phyloP scores from a whole-genome alignment of 2,888 invertebrate species.

The Athetis lepigone region DNA sequence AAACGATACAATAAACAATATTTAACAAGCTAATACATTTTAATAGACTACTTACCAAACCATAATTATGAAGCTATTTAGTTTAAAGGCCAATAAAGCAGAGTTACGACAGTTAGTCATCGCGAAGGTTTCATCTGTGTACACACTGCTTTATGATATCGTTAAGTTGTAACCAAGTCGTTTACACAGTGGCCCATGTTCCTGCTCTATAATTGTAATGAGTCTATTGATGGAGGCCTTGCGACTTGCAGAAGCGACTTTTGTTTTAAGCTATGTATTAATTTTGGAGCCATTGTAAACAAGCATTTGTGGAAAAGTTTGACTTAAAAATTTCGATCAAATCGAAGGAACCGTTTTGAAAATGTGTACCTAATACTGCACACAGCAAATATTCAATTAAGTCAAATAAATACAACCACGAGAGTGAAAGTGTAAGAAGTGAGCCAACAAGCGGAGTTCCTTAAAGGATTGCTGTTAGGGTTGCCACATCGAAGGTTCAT shows the following conservation, averaged over 20 bases:
- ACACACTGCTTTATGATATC: slow-evolving; percentile 34
- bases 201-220: not conserved
- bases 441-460: slow-evolving; percentile 46
- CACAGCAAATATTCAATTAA: slow-evolving; percentile 60
- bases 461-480: slow-evolving; percentile 51
- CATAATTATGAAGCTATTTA: slow-evolving; percentile 39
- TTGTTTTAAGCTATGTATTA: too few relatives aligned
- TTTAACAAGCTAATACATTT: slow-evolving; percentile 4
- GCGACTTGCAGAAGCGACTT: too few relatives aligned
- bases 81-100: slow-evolving; percentile 31
- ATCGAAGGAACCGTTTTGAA: not conserved
- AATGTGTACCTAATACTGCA: slow-evolving; percentile 17
- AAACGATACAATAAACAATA: not conserved
- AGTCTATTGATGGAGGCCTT: not conserved
- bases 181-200: slow-evolving; percentile 5
- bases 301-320: too few relatives aligned
- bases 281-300: too few relatives aligned
- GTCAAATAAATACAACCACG: slow-evolving; percentile 54
- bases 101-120: slow-evolving; percentile 27
- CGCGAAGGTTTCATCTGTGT: not conserved
- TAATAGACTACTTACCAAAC: slow-evolving; percentile 14
- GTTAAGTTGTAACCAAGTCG: slow-evolving; percentile 25
- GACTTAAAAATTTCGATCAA: not conserved
- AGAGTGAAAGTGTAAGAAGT: slow-evolving; percentile 54
- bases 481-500: slow-evolving; percentile 11